Evolutionary conservation across 2,888 invertebrate genomes (phyloP), one percentile per base, ranked within the genome.

Genomic region (Pyrrhia umbra): DNA sequence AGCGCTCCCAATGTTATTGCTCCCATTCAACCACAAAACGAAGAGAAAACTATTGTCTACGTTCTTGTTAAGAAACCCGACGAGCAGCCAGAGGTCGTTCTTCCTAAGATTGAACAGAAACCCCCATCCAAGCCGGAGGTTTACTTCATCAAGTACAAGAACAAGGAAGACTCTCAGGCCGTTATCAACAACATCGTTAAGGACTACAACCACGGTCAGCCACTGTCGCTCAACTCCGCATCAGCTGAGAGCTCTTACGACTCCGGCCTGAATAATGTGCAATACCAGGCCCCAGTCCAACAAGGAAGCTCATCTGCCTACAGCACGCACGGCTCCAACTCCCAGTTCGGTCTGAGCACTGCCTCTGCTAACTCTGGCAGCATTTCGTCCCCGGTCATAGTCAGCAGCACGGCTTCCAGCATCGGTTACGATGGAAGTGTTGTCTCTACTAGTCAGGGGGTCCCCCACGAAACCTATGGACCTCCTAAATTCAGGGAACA

Each of bases 41-140:
- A 97, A 87, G 96, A 97, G 84, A 97, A 97, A 90, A 97, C 97
- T 13, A 95, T 97, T 72, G 97, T 97, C 76, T 97, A 97, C 90
- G 97, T 97, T 16, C 93, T 97, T 81, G 96, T 97, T 39, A 97
- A 97, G 94, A 96, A 96, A 87, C 97, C 97, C 23, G 97, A 97
- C 80, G 97, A 97, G 46, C 95, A 95, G 13, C 96, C 96, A 51
- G 96, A 97, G 81, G 95, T 97, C 81, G 95, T 93, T 49, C 91
- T 97, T 61, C 97, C 97, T 16, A 95, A 96, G 49, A 93, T 96
- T 20, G 95, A 96, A 30, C 96, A 96, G 55, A 97, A 97, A 27
- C 96, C 96, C 64, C 97, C 97, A 49, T 94, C 96, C 87, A 97
- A 97, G 88, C 97, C 97, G 10, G 97, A 97, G 89, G 97, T 97